A percentile compares a stretch with the other conserved stretches of the same genome.
Conservation (phyloP, 2,113 vertebrate genomes). For the Tenrec ecaudatus region DNA sequence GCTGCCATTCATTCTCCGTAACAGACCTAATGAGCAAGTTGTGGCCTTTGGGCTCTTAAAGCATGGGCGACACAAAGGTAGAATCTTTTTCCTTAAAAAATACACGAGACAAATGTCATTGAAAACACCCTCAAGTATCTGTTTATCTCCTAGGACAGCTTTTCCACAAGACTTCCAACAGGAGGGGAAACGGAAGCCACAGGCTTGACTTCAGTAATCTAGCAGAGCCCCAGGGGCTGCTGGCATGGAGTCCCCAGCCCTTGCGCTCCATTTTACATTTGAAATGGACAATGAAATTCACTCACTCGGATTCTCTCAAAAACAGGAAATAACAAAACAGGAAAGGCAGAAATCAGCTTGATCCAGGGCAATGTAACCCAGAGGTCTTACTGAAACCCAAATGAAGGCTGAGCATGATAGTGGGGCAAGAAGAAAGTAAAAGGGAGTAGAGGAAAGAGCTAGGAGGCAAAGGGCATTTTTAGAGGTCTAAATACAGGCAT, state of each 20-base stretch:
- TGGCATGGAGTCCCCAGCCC: background rate
- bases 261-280: background rate
- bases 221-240: background rate
- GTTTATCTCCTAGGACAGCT: background rate
- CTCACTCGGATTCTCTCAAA: background rate
- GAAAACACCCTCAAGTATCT: background rate
- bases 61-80: background rate
- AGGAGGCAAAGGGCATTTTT: too few relatives aligned
- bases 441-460: too few relatives aligned
- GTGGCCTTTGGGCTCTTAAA: background rate
- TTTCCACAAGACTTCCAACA: background rate
- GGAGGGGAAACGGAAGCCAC: too few relatives aligned
- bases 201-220: too few relatives aligned
- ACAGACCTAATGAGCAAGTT: background rate
- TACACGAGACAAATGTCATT: background rate
- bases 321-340: too few relatives aligned
- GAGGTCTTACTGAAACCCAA: too few relatives aligned
- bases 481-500: too few relatives aligned
- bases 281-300: background rate
- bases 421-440: too few relatives aligned
- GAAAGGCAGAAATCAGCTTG: too few relatives aligned
- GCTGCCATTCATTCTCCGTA: slow-evolving; percentile 5
- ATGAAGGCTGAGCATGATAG: too few relatives aligned
- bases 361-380: too few relatives aligned
- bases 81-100: too few relatives aligned